phyloP scores from a whole-genome alignment of 2,888 invertebrate genomes.

The Platerodrilus igneus region DNA sequence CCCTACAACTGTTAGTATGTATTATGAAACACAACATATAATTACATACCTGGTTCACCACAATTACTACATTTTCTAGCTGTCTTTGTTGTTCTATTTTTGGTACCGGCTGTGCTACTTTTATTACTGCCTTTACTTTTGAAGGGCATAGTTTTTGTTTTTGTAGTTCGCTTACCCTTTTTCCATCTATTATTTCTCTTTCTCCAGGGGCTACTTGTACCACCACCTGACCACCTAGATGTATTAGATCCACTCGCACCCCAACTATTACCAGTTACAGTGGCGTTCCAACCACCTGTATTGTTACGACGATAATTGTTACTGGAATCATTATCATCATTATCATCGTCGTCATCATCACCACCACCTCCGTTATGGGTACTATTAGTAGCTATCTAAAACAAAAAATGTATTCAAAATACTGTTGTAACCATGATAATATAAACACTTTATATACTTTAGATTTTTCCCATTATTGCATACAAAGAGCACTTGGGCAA shows the following conservation, averaged over 20 bases:
- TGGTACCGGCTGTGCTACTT: no score
- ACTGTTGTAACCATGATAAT: no score
- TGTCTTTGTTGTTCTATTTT: conserved; percentile 15
- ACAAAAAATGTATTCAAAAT: neutral
- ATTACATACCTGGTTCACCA: conserved; percentile 60
- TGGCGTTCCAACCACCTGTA: conserved; percentile 38
- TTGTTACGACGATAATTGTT: conserved; percentile 25
- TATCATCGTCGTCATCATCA: conserved; percentile 1
- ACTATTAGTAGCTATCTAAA: neutral
- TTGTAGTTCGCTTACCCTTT: conserved; percentile 17
- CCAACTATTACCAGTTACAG: conserved; percentile 31
- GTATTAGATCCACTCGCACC: conserved; percentile 27
- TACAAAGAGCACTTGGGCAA: no score
- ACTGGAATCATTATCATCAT: neutral
- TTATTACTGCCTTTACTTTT: conserved; percentile 11
- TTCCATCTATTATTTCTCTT: conserved; percentile 25
- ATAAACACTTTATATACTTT: no score
- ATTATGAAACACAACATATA: no score
- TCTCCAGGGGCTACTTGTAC: conserved; percentile 8
- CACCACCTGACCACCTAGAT: conserved; percentile 24
- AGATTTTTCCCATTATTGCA: no score
- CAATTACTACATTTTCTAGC: conserved; percentile 69
- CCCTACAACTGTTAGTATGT: no score
- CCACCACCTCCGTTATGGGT: no score
- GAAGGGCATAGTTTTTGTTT: no score